phyloP scores from a whole-genome alignment of 2,797 vertebrate species.

The Cyprinodon diabolis region DNA sequence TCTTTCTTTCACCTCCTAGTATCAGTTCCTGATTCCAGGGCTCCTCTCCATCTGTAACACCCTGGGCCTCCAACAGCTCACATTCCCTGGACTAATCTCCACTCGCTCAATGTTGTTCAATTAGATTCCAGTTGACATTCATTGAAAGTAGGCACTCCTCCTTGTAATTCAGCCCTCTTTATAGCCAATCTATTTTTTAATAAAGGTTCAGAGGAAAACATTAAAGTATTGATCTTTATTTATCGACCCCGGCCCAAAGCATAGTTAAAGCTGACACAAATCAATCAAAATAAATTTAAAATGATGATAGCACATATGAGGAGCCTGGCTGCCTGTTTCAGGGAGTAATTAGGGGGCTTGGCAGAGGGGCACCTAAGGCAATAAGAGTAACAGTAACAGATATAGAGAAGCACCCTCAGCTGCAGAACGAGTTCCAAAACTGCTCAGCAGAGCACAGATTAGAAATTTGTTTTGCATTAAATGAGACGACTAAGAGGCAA shows the following conservation, averaged over 20 bases:
- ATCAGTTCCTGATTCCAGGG: slow-evolving; percentile 30
- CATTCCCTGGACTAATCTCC: slow-evolving; percentile 82
- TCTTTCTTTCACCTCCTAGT: slow-evolving; percentile 29
- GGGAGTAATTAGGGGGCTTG: slow-evolving; percentile 85
- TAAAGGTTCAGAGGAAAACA: slow-evolving; percentile 91
- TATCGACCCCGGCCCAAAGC: slow-evolving; percentile 90
- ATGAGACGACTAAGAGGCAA: slow-evolving; percentile 77
- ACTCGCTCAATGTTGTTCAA: slow-evolving; percentile 84
- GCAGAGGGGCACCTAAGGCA: slow-evolving; percentile 79
- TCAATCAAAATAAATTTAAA: slow-evolving; percentile 97
- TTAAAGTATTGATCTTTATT: slow-evolving; percentile 92
- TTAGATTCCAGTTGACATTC: slow-evolving; percentile 88
- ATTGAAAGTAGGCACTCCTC: slow-evolving; percentile 82
- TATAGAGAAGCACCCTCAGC: slow-evolving; percentile 26
- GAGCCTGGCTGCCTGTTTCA: slow-evolving; percentile 71
- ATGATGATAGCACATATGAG: slow-evolving; percentile 86
- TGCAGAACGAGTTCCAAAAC: slow-evolving; percentile 56
- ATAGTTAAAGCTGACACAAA: slow-evolving; percentile 95
- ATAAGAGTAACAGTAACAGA: slow-evolving; percentile 75
- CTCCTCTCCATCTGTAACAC: slow-evolving; percentile 30
- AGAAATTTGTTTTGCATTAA: slow-evolving; percentile 83
- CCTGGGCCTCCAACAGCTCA: slow-evolving; percentile 52
- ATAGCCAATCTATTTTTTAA: slow-evolving; percentile 92
- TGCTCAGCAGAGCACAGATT: slow-evolving; percentile 77
- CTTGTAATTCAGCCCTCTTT: slow-evolving; percentile 86